Percentiles rank a stretch among this genome's conserved stretches.
phyloP scores from a whole-genome alignment of 2,797 vertebrate genomes.

The Nyctalus aviator region DNA sequence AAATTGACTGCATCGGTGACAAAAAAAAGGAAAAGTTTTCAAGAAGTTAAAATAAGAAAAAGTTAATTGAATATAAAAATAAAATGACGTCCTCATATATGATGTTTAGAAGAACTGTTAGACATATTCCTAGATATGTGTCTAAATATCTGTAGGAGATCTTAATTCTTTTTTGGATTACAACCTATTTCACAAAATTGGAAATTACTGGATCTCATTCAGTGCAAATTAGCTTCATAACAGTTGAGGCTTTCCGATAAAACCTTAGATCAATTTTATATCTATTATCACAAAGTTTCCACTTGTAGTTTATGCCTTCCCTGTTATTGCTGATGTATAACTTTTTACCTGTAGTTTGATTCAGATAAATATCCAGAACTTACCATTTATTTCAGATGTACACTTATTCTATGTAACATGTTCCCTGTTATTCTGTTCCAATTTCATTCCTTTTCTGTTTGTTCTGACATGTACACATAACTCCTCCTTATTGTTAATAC shows the following conservation, averaged over 20 bases:
- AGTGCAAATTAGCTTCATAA: conserved; percentile 9
- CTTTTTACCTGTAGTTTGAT: conserved; percentile 6
- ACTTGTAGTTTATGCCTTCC: background rate
- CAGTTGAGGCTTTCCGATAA: background rate
- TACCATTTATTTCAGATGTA: background rate
- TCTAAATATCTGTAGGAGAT: background rate
- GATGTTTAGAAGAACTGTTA: background rate
- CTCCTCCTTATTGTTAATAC: background rate
- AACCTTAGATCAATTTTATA: conserved; percentile 11
- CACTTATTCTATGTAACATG: background rate
- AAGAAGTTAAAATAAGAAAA: conserved; percentile 54
- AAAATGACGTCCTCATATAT: background rate
- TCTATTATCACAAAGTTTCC: conserved; percentile 27
- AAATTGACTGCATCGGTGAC: background rate
- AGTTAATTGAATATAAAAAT: conserved; percentile 47
- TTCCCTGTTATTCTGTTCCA: background rate
- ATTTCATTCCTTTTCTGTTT: background rate
- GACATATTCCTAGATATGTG: background rate
- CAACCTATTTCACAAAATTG: background rate
- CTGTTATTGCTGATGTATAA: background rate
- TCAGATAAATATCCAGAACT: background rate
- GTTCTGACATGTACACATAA: background rate
- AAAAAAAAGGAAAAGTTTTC: background rate
- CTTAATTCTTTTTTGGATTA: conserved; percentile 27
- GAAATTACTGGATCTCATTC: background rate